Evolutionary conservation across 2,888 invertebrate genomes (phyloP).

Genomic region (Mythimna ferrago): DNA sequence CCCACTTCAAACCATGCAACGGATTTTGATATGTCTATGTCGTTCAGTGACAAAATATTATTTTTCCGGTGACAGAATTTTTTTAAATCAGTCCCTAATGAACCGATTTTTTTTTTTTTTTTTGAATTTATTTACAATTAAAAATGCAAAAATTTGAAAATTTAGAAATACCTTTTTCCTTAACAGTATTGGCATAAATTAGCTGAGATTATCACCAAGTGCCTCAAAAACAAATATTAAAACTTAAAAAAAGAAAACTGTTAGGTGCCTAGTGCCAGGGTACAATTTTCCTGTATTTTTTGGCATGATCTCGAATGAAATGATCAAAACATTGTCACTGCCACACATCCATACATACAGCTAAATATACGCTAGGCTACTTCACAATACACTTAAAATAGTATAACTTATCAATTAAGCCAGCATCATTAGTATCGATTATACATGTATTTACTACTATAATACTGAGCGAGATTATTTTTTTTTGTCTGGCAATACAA

Average conservation of each 20-base stretch:
- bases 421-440: not conserved
- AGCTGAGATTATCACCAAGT: no score
- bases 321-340: constrained; percentile 3
- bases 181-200: no score
- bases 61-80: no score
- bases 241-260: not conserved
- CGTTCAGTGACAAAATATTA: no score
- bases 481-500: no score
- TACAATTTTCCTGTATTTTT: not conserved
- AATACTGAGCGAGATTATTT: constrained; percentile 38
- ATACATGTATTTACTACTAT: not conserved
- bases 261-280: not conserved
- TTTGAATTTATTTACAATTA: no score
- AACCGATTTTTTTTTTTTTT: no score
- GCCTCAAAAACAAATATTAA: not conserved
- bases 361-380: constrained; percentile 15
- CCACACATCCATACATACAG: constrained; percentile 3
- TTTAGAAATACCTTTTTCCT: no score
- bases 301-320: constrained; percentile 13
- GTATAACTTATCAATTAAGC: not conserved
- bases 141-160: no score
- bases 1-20: no score
- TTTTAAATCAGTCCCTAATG: no score
- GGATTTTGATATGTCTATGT: no score
- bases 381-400: constrained; percentile 21